Conservation (phyloP, 2,113 vertebrate genomes). For the Varanus salvator region DNA sequence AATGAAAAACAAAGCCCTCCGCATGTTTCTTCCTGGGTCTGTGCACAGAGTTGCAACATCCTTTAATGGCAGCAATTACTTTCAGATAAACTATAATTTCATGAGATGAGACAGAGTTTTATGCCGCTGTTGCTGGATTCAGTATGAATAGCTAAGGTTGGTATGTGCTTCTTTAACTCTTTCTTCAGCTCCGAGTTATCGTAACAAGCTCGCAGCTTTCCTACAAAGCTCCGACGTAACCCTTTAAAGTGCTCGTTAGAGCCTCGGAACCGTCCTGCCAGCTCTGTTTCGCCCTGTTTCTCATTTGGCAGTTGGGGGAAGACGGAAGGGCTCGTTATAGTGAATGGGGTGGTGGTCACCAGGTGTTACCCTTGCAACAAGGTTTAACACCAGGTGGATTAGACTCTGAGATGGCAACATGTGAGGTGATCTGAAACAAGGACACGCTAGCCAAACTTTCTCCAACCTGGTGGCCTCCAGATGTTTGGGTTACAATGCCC, state of each 20-base stretch:
- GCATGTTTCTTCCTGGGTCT: background rate
- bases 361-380: background rate
- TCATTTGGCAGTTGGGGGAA: background rate
- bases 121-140: background rate
- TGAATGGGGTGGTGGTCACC: too few species aligned
- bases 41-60: background rate
- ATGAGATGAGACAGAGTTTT: background rate
- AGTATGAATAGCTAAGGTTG: background rate
- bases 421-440: background rate
- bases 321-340: accelerated
- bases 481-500: too few species aligned
- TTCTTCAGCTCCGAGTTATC: background rate
- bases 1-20: background rate
- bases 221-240: too few species aligned
- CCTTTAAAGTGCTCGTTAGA: too few species aligned
- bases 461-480: too few species aligned
- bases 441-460: background rate
- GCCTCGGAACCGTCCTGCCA: background rate
- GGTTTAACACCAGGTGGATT: too few species aligned
- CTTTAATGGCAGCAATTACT: background rate
- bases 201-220: background rate
- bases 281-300: background rate
- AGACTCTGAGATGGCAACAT: background rate
- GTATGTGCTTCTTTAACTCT: background rate
- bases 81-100: background rate